phyloP scores from a whole-genome alignment of 2,113 vertebrate species.

The Irena cyanogastra region DNA sequence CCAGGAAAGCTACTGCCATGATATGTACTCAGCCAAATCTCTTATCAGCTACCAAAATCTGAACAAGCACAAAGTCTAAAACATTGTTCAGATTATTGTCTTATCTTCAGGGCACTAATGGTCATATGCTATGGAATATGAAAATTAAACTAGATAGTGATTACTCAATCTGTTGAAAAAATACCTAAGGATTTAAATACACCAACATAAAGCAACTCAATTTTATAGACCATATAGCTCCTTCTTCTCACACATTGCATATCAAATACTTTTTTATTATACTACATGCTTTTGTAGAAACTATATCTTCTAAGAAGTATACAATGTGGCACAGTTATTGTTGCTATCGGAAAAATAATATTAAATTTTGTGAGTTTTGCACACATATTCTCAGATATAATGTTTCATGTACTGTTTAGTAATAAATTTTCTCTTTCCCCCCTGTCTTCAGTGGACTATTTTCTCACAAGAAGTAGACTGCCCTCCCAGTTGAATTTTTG shows the following conservation, averaged over 20 bases:
- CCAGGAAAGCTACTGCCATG: neutral
- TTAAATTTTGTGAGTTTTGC: neutral
- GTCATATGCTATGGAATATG: neutral
- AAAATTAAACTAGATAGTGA: neutral
- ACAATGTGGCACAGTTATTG: neutral
- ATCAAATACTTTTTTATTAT: neutral
- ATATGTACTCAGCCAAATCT: neutral
- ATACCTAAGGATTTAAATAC: neutral
- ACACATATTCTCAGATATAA: neutral
- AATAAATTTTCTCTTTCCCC: neutral
- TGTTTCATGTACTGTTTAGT: neutral
- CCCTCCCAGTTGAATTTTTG: neutral
- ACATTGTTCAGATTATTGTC: neutral
- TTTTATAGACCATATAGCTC: neutral
- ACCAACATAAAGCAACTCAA: neutral
- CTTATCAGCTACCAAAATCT: neutral
- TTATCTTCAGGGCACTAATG: neutral
- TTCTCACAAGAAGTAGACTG: neutral
- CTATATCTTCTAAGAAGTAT: neutral
- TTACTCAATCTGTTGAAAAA: neutral
- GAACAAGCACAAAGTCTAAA: neutral
- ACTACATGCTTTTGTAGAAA: neutral
- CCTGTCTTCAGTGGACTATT: neutral
- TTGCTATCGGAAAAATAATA: constrained; percentile 30
- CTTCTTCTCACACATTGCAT: neutral